phyloP scores from a whole-genome alignment of 1,140 invertebrate genomes.

The Drosophila nigromelanica region DNA sequence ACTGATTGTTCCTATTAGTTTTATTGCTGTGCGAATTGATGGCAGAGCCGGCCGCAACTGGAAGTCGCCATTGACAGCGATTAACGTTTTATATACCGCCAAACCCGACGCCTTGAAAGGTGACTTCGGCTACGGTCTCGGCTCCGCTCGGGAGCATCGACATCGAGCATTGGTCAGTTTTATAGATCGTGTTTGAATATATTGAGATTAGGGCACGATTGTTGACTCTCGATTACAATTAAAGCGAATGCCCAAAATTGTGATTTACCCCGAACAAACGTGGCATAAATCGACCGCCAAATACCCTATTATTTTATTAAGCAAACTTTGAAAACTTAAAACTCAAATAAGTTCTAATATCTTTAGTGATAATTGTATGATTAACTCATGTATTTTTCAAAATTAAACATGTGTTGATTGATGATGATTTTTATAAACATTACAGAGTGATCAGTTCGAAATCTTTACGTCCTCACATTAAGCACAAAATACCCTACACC shows the following conservation, averaged over 20 bases:
- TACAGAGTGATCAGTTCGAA: too few relatives aligned
- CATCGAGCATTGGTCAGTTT: constrained; percentile 20
- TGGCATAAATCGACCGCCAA: not conserved
- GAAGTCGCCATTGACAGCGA: constrained; percentile 35
- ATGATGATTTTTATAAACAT: too few relatives aligned
- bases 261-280: not conserved
- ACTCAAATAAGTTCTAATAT: too few relatives aligned
- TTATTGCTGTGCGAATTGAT: constrained; percentile 39
- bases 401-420: too few relatives aligned
- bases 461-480: too few relatives aligned
- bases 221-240: not conserved
- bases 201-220: constrained; percentile 7
- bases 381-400: too few relatives aligned
- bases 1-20: constrained; percentile 30
- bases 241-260: constrained; percentile 12
- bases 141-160: constrained; percentile 13
- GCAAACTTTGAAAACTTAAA: too few relatives aligned
- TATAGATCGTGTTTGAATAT: constrained; percentile 1
- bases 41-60: constrained; percentile 62
- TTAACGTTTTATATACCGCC: constrained; percentile 71
- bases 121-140: constrained; percentile 2
- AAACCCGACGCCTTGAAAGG: constrained; percentile 19
- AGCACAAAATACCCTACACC: too few relatives aligned
- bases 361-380: too few relatives aligned
- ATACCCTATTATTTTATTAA: not conserved